A percentile compares a stretch with the other conserved stretches of the same genome.
These are phyloP conservation scores for Lithosia quadra DNA, from an alignment of 2,888 invertebrate genomes.

Conservation along the genomic window DNA sequence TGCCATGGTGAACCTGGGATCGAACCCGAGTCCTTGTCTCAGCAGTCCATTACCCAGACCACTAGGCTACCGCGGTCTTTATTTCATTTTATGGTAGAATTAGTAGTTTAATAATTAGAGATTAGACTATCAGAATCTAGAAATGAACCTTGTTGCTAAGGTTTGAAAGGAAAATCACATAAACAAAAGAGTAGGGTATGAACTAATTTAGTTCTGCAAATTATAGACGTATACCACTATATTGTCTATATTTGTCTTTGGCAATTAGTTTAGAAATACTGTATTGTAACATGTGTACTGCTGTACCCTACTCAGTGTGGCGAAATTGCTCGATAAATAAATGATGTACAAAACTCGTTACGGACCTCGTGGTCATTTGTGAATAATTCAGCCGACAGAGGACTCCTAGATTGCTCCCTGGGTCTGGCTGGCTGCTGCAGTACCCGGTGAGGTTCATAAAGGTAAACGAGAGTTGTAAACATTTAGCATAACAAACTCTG, in stretches of 20 bases:
- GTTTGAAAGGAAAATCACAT: too few relatives aligned
- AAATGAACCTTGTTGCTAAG: too few relatives aligned
- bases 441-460: background rate
- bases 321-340: constrained; percentile 10
- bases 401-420: constrained; percentile 7
- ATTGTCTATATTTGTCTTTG: background rate
- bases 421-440: background rate
- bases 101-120: too few relatives aligned
- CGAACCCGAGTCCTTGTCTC: too few relatives aligned
- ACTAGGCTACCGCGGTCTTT: too few relatives aligned
- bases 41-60: too few relatives aligned
- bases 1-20: too few relatives aligned
- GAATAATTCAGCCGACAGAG: constrained; percentile 9
- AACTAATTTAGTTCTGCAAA: background rate
- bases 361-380: constrained; percentile 7
- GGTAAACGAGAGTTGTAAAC: background rate
- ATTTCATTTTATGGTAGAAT: too few relatives aligned
- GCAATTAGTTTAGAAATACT: background rate
- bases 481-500: background rate
- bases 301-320: background rate
- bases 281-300: background rate
- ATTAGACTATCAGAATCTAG: too few relatives aligned
- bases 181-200: background rate
- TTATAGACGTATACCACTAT: background rate
- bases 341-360: constrained; percentile 1